Evolutionary conservation across 2,888 invertebrate species (phyloP).

Genomic region (Sarcophaga caerulescens): DNA sequence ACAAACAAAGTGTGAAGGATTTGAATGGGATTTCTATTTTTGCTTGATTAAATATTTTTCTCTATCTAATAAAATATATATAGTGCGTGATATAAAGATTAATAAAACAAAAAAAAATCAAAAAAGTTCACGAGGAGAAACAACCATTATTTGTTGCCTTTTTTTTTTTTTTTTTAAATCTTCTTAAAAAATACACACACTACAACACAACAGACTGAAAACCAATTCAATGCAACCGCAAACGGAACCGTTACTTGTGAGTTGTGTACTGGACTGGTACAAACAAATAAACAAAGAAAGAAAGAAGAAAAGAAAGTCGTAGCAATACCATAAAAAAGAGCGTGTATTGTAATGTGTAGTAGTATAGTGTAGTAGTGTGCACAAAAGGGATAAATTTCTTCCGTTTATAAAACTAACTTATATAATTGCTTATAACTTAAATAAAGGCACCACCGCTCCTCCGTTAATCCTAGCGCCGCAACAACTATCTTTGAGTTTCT

Average conservation of each 20-base stretch:
- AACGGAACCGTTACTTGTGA: too few species aligned
- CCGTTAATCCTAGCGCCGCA: slow-evolving; percentile 33
- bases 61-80: background rate
- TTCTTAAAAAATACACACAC: too few species aligned
- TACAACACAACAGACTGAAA: background rate
- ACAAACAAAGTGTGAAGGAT: background rate
- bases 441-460: slow-evolving; percentile 67
- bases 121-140: too few species aligned
- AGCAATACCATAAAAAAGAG: background rate
- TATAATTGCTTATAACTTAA: slow-evolving; percentile 64
- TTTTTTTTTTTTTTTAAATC: background rate
- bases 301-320: background rate
- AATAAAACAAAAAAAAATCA: too few species aligned
- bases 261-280: background rate
- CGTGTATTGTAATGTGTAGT: background rate
- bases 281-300: background rate
- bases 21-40: too few species aligned
- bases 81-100: too few species aligned
- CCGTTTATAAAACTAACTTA: slow-evolving; percentile 56
- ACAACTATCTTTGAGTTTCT: slow-evolving; percentile 62
- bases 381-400: background rate
- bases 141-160: background rate
- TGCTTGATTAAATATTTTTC: background rate
- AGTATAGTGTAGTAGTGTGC: too few species aligned
- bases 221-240: background rate